Base-by-base conservation (phyloP, 2,888 invertebrate species). In the Lepidonotus clava region DNA sequence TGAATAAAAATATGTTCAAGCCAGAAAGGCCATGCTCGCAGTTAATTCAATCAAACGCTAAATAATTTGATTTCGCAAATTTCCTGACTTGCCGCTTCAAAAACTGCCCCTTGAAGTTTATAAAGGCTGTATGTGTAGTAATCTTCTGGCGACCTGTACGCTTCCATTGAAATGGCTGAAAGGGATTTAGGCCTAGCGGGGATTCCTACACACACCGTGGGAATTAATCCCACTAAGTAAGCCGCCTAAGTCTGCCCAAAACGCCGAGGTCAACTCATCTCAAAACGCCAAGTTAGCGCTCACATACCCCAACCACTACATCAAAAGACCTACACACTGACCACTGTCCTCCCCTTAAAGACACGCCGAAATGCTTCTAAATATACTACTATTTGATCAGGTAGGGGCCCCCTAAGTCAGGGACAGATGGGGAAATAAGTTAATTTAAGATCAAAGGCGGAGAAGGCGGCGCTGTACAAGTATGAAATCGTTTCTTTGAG, bases 351-450 rank as follows among this genome's bases (percentile, higher is more conserved):
- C 36, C 34, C 71, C 36, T 36, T 36, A 71, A 71, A 71, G 8
- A 38, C 36, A 71, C 38, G 71, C n/a, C 38, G n/a, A 38, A 38
- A 71, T n/a, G 71, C 71, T n/a, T 71, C 71, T 38, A 71, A 71
- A 71, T 71, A 71, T 71, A 71, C 71, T 21, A 71, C 38, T 71
- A 71, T 71, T 71, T 71, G 71, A 71, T 71, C 71, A 38, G 36
- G n/a, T n/a, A 18, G 71, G 36, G 21, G 71, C 34, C 34, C 34
- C 34, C 38, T 71, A 34, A 71, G 38, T 71, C 71, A 21, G 36
- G n/a, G 71, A 71, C 71, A 71, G 71, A 34, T 71, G 71, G 71
- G 38, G 36, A 71, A 71, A 71, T 71, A 71, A 71, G 71, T 71
- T 71, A 71, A 71, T 71, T 71, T 71, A 71, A 71, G 71, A 71